A percentile compares a stretch with the other conserved stretches of the same genome.
These are phyloP conservation scores for Cathartes aura DNA, from an alignment of 2,113 vertebrate species.

Conservation along the genomic window DNA sequence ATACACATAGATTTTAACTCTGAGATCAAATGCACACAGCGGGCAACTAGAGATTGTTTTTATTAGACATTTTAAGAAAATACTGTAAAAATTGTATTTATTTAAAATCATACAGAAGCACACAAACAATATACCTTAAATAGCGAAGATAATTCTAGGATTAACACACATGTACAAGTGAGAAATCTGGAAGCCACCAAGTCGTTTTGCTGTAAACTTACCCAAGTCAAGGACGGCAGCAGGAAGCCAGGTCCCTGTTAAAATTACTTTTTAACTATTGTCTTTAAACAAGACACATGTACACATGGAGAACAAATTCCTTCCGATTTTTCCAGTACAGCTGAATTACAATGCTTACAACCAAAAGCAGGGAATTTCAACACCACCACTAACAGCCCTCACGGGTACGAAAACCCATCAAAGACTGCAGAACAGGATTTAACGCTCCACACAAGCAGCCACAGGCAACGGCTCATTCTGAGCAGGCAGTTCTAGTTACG, in stretches of 20 bases:
- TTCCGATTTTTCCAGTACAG: neutral
- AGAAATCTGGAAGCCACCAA: neutral
- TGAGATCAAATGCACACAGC: neutral
- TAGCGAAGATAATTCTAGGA: neutral
- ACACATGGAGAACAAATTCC: neutral
- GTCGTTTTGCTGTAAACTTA: neutral
- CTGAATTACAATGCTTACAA: fast-evolving
- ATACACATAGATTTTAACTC: neutral
- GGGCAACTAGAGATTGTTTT: neutral
- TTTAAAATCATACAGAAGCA: neutral
- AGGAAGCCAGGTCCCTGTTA: neutral
- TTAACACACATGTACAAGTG: fast-evolving
- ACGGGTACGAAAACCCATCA: fast-evolving
- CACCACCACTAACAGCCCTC: neutral
- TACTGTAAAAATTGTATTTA: neutral
- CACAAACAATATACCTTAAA: neutral
- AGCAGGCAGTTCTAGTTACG: too few species aligned
- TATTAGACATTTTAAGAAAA: neutral
- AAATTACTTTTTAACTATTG: neutral
- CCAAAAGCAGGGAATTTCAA: neutral
- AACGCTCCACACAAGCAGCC: fast-evolving
- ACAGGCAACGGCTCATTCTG: neutral
- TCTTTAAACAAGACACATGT: neutral
- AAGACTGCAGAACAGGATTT: neutral
- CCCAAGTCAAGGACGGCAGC: neutral